Evolutionary conservation across 2,113 vertebrate genomes (phyloP).

Genomic region (Meriones unguiculatus): DNA sequence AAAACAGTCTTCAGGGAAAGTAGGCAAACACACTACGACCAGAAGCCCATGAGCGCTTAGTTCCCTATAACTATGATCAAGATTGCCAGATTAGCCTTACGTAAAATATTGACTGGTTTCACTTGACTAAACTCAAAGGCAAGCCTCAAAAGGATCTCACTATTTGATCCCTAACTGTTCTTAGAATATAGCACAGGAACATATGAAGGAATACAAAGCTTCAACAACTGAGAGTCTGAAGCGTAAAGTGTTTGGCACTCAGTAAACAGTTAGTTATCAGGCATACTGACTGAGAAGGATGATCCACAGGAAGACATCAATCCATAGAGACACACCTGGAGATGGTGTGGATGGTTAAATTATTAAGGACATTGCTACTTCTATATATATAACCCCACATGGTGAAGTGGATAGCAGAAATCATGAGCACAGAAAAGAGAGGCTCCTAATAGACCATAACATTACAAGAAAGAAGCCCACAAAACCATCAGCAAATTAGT

Average conservation of each 20-base stretch:
- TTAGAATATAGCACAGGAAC: not conserved
- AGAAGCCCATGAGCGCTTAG: not conserved
- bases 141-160: not conserved
- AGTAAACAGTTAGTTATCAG: not conserved
- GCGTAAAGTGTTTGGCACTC: not conserved
- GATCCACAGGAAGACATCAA: not conserved
- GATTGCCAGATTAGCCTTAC: not conserved
- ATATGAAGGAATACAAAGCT: not conserved
- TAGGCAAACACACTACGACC: not conserved
- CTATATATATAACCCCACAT: not conserved
- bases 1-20: constrained; percentile 6
- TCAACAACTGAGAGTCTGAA: not conserved
- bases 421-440: not conserved
- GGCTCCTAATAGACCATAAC: not conserved
- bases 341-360: not conserved
- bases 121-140: not conserved
- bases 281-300: not conserved
- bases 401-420: not conserved
- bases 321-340: not conserved
- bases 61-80: not conserved
- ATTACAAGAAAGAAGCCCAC: not conserved
- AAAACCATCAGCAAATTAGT: not conserved
- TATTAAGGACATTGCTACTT: not conserved
- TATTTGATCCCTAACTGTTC: not conserved
- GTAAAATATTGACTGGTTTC: not conserved